A percentile compares a stretch with the other conserved stretches of the same genome.
These are phyloP conservation scores for Harpegnathos saltator DNA, from an alignment of 1,140 invertebrate species.

Conservation along the genomic window DNA sequence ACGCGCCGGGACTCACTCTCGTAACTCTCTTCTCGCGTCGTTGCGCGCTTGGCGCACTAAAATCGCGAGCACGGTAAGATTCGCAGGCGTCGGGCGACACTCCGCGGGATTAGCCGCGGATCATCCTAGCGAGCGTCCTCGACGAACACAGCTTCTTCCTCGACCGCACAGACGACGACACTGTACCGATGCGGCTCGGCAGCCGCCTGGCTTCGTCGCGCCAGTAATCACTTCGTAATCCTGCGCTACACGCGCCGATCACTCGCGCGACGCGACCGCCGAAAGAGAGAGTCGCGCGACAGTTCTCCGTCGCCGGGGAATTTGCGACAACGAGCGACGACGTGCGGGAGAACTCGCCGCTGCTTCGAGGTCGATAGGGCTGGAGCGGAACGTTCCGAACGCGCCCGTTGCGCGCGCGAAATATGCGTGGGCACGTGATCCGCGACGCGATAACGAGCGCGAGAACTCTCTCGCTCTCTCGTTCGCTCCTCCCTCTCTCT, in stretches of 20 bases:
- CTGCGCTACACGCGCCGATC: constrained; percentile 6
- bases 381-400: neutral
- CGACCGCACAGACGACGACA: constrained; percentile 19
- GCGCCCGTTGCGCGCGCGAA: neutral
- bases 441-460: neutral
- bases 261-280: neutral
- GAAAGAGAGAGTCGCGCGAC: neutral
- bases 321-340: too few species aligned
- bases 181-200: constrained; percentile 2
- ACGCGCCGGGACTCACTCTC: neutral
- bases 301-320: neutral
- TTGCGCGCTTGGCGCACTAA: constrained; percentile 8
- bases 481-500: too few species aligned
- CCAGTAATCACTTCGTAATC: constrained; percentile 40
- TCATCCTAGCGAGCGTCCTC: neutral
- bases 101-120: neutral
- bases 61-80: neutral
- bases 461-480: neutral
- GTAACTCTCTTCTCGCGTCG: neutral
- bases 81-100: neutral
- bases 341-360: too few species aligned
- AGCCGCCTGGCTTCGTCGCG: neutral
- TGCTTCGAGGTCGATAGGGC: neutral
- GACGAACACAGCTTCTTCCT: neutral
- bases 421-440: neutral